Evolutionary conservation across 2,888 invertebrate genomes (phyloP), one percentile per base, ranked within the genome.

Genomic region (Drosophila tanythrix): DNA sequence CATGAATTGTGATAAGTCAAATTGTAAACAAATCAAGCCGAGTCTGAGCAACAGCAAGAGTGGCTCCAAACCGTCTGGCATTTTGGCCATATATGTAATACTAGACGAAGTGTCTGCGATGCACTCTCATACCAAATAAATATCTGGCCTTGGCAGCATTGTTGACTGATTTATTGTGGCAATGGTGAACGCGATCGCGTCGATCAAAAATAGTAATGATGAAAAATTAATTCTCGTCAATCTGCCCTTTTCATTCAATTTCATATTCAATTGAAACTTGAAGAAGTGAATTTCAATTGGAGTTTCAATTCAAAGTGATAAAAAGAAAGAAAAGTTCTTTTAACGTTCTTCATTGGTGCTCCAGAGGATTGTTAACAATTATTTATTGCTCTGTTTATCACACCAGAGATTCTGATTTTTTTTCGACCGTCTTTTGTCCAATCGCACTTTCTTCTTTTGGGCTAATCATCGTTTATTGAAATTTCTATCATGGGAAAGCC

Each of bases 161-260:
- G 80, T 84, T 90, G 89, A 89, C 82, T 89, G 89, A 89, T 89
- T 90, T 89, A 89, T 89, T 89, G 86, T 83, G 67, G 77, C 74
- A 15, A 29, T 38, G 29, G 38, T n/a, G 69, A 71, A 69, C 75
- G 68, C 63, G 69, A 71, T 76, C 81, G 64, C 63, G 50, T 38
- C 69, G 75, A 55, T 71, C 72, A 70, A 67, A 71, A 75, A 71
- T 83, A 60, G 82, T 89, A 89, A 89, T 89, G 89, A 89, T 89
- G 90, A 89, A 89, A 89, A 89, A 89, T 89, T 89, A 89, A 81
- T 82, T 74, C 79, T 80, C 76, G 79, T 82, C 88, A 88, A 88
- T 66, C 67, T 75, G 79, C 70, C 43, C 60, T 53, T 71, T 74
- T 74, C 48, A 60, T 65, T 56, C 66, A 74, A 56, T 77, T 60